Evolutionary conservation across 1,140 invertebrate species (phyloP).

Genomic region (Papilio polyxenes): DNA sequence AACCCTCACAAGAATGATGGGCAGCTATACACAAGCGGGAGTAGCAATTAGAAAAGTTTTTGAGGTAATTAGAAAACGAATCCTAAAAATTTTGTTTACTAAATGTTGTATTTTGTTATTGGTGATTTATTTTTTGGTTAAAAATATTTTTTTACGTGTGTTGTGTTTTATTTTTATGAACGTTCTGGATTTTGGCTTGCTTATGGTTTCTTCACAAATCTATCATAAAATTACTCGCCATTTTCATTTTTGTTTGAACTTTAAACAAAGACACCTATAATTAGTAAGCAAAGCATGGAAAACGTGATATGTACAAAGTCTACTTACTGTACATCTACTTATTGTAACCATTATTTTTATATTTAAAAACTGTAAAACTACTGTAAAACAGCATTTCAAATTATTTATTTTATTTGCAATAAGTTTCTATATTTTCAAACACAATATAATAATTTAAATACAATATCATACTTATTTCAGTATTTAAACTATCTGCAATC

Average conservation of each 20-base stretch:
- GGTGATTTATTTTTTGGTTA: conserved; percentile 48
- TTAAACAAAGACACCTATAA: not conserved
- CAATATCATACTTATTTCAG: not conserved
- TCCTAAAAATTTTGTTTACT: conserved; percentile 45
- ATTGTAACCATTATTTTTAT: not conserved
- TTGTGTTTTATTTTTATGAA: conserved; percentile 58
- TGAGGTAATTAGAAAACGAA: conserved; percentile 62
- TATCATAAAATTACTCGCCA: conserved; percentile 12
- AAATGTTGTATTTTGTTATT: conserved; percentile 51
- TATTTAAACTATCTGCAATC: not conserved
- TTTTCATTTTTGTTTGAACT: not conserved
- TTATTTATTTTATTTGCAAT: not conserved
- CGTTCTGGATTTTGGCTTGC: conserved; percentile 48
- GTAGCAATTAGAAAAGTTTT: conserved; percentile 83
- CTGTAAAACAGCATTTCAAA: not conserved
- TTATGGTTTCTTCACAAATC: conserved; percentile 26
- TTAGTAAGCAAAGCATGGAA: no score
- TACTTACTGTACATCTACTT: no score
- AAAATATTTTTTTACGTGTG: conserved; percentile 49
- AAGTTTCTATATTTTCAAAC: not conserved
- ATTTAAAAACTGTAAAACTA: no score
- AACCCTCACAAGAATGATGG: conserved; percentile 92
- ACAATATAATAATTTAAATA: not conserved
- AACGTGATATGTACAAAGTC: no score
- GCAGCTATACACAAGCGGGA: conserved; percentile 88